These are phyloP conservation scores for Chydorus sphaericus DNA, from an alignment of 2,888 invertebrate species.

Conservation along the genomic window DNA sequence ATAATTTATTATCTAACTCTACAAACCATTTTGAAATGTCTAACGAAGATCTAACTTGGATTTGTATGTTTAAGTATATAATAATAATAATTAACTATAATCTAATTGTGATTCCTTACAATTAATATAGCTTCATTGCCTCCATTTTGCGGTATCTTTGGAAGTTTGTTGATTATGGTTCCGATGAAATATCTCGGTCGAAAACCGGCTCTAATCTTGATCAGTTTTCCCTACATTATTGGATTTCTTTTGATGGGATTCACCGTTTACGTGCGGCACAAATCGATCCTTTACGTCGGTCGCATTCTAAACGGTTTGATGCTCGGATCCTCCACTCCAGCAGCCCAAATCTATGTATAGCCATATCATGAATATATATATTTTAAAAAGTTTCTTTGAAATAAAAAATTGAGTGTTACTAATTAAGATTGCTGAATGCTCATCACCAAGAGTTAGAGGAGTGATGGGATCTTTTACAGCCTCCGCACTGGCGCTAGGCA, in stretches of 20 bases:
- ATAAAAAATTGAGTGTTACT: constrained; percentile 17
- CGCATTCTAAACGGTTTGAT: constrained; percentile 16
- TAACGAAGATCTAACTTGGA: too few species aligned
- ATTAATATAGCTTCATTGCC: not conserved
- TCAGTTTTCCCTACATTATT: constrained; percentile 13
- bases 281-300: constrained; percentile 13
- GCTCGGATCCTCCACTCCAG: constrained; percentile 15
- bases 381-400: too few species aligned
- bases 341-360: constrained; percentile 16
- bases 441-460: constrained; percentile 15
- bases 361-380: not conserved
- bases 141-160: not conserved
- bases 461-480: constrained; percentile 16
- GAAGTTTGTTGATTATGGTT: constrained; percentile 10
- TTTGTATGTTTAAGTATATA: too few species aligned
- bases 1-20: too few species aligned
- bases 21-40: too few species aligned
- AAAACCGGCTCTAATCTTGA: constrained; percentile 12
- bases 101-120: not conserved
- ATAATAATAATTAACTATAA: too few species aligned
- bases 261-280: not conserved
- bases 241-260: constrained; percentile 16
- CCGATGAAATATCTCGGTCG: constrained; percentile 15
- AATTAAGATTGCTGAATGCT: constrained; percentile 17
- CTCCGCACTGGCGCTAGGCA: constrained; percentile 31